These are phyloP conservation scores for Heterotilapia buettikoferi DNA, from an alignment of 2,113 vertebrate genomes.

Conservation along the genomic window DNA sequence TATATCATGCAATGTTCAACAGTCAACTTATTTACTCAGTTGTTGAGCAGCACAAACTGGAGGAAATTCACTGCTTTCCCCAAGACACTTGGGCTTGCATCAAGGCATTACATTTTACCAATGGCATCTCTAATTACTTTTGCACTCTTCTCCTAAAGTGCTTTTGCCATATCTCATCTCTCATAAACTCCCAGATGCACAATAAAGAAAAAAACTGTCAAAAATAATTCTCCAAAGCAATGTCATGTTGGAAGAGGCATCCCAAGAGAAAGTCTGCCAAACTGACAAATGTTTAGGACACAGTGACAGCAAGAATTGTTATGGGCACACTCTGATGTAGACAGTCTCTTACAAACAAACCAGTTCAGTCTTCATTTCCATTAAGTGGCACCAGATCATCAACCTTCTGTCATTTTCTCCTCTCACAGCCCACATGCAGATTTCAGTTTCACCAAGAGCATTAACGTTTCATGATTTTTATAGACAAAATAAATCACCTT, in stretches of 20 bases:
- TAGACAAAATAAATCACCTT: not conserved
- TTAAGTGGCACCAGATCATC: slow-evolving; percentile 13
- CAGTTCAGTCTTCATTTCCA: slow-evolving; percentile 8
- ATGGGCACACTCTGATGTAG: not conserved
- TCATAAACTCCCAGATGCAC: slow-evolving; percentile 6
- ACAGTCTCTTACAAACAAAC: not conserved
- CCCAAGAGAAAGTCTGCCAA: slow-evolving; percentile 6
- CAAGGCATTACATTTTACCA: not conserved
- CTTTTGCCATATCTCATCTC: slow-evolving; percentile 1
- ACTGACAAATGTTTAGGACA: slow-evolving; percentile 21
- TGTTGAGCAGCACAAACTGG: not conserved
- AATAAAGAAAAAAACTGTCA: slow-evolving; percentile 21
- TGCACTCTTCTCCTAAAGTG: not conserved
- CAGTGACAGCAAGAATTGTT: not conserved
- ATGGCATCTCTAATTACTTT: not conserved
- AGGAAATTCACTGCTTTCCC: not conserved
- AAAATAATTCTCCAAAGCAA: slow-evolving; percentile 17
- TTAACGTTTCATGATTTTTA: not conserved
- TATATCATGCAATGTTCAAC: not conserved
- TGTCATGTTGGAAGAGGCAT: not conserved
- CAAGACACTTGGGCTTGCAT: not conserved
- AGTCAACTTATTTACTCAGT: not conserved
- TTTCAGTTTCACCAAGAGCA: not conserved
- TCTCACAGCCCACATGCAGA: not conserved
- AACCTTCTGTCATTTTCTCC: not conserved